Evolutionary conservation across 2,113 vertebrate genomes (phyloP), one percentile per base, ranked within the genome.

Genomic region (Ameiurus melas): DNA sequence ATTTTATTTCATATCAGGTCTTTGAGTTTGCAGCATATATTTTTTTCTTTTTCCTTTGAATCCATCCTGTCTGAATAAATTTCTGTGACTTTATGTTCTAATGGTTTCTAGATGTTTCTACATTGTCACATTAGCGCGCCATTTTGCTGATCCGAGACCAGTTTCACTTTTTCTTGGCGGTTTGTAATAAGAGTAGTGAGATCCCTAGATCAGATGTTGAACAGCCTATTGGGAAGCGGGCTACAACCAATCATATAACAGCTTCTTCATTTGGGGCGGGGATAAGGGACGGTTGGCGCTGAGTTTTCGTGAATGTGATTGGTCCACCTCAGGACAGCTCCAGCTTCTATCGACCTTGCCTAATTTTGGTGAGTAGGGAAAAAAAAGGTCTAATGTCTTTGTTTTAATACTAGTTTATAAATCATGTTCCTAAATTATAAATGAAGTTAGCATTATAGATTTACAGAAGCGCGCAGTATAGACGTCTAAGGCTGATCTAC

Each of bases 271-370:
- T 27, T 84, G 51, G 83, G 33, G 62, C 30, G 51, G 7, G 57
- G 51, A 6, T 0, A 58, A 22, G 13, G 14, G 5, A 62, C 2
- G 0, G 33, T 25, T 51, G 47, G 3, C 1, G 9, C 47, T 51
- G 20, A 47, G 36, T 66, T 27, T 33, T 66, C 55, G 83, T 51
- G 58, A 36, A 62, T 89, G 22, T 93, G 92, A 95, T 96, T 95
- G 95, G 95, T 64, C 92, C 70, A 27, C 86, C 36, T 60, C 47
- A 86, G 62, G 71, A 84, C 90, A 64, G n/a, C 60, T 66, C 86
- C 80, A 60, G 16, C 39, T 66, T 83, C 60, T 14, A 33, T 47
- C 39, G 3, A 62, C 73, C 70, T 51, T 73, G 0, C 57, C 43
- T 36, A 60, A 79, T 13, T 33, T 58, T 25, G 88, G 90, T 91